Percentiles rank a stretch among this genome's conserved stretches.
phyloP scores from a whole-genome alignment of 2,113 vertebrate species.

The Mobula hypostoma region DNA sequence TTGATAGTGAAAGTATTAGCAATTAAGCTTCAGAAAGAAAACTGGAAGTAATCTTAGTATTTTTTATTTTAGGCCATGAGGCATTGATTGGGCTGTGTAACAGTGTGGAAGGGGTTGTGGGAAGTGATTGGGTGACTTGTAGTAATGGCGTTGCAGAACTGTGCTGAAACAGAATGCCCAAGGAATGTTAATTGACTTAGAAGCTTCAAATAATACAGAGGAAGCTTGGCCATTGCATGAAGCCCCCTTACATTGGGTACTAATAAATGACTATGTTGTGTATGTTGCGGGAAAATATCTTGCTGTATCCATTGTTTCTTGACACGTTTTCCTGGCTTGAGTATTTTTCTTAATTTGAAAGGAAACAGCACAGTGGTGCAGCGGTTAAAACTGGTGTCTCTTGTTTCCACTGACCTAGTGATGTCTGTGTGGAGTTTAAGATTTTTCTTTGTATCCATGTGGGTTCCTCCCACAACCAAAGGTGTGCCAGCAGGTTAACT shows the following conservation, averaged over 20 bases:
- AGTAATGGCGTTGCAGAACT: not conserved
- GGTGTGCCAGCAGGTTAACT: too few relatives aligned
- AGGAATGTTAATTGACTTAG: not conserved
- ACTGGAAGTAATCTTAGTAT: not conserved
- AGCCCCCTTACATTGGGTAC: too few relatives aligned
- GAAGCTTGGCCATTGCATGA: too few relatives aligned
- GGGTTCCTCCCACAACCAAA: too few relatives aligned
- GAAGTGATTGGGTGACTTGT: not conserved
- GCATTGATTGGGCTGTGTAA: not conserved
- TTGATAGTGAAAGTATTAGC: not conserved
- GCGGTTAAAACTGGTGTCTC: too few relatives aligned
- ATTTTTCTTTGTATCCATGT: too few relatives aligned
- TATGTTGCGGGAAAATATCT: not conserved
- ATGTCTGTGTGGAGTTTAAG: too few relatives aligned
- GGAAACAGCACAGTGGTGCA: too few relatives aligned
- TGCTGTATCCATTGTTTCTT: not conserved
- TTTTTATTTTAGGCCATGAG: not conserved
- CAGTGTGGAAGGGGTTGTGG: too few relatives aligned
- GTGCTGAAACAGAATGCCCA: not conserved
- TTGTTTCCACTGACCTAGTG: too few relatives aligned
- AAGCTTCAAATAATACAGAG: too few relatives aligned
- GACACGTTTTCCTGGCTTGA: not conserved
- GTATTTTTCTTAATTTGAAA: not conserved
- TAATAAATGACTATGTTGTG: not conserved
- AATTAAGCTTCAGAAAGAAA: not conserved